A percentile compares a stretch with the other conserved stretches of the same genome.
Evolutionary conservation across 1,140 invertebrate species (phyloP).

Genomic region (Tetragnatha versicolor): DNA sequence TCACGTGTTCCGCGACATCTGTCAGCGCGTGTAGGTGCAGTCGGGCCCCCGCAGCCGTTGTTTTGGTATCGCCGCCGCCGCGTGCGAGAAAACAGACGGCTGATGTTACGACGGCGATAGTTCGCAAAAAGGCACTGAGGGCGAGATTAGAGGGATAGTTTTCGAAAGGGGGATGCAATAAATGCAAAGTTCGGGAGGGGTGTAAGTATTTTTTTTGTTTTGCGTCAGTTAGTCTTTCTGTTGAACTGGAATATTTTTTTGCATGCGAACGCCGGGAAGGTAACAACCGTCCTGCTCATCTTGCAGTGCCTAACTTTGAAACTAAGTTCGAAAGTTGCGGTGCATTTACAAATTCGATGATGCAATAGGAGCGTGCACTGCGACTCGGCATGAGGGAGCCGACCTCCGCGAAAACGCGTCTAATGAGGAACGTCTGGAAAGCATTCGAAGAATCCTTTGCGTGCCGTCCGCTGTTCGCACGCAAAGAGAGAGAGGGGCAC

Average conservation of each 20-base stretch:
- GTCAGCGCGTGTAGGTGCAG: no score
- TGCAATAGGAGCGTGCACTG: no score
- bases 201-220: no score
- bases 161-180: background rate
- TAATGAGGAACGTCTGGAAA: slow-evolving; percentile 43
- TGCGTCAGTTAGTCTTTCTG: background rate
- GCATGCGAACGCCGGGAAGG: background rate
- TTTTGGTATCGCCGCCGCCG: background rate
- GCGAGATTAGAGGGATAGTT: slow-evolving; percentile 41
- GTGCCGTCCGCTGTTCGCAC: no score
- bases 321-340: slow-evolving; percentile 20
- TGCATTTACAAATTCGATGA: no score
- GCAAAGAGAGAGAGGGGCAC: no score
- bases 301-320: slow-evolving; percentile 7
- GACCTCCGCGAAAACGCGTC: no score
- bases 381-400: no score
- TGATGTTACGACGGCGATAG: background rate
- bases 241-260: no score
- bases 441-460: no score
- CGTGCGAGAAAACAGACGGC: background rate
- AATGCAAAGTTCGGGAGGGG: background rate
- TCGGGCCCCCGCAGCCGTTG: no score
- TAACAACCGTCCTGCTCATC: background rate
- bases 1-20: no score
- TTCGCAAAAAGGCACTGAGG: slow-evolving; percentile 24